Evolutionary conservation across 2,888 invertebrate genomes (phyloP).

Genomic region (Bimastos eiseni): DNA sequence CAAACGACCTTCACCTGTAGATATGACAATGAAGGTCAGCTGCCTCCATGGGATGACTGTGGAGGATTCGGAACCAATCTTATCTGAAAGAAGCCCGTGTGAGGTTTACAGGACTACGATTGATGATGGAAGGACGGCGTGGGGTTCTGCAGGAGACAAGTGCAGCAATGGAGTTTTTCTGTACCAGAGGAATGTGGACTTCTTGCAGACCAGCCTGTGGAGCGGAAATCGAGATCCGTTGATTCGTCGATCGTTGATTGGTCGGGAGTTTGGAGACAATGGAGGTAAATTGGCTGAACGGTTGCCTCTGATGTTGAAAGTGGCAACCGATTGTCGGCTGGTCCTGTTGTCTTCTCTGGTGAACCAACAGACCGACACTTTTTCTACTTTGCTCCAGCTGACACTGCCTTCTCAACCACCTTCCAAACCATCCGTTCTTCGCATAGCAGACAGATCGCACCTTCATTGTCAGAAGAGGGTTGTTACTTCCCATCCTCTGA

Average conservation of each 20-base stretch:
- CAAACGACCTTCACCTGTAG: not conserved
- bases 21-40: not conserved
- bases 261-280: not conserved
- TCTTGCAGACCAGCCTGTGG: not conserved
- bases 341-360: not conserved
- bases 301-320: not conserved
- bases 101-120: not conserved
- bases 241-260: not conserved
- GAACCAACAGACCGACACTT: not conserved
- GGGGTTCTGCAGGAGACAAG: not conserved
- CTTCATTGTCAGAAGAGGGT: no score
- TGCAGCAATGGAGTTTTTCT: not conserved
- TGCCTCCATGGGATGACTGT: not conserved
- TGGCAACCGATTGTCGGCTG: not conserved
- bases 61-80: not conserved
- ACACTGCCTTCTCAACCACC: not conserved
- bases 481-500: not conserved
- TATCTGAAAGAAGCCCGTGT: not conserved
- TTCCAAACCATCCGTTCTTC: not conserved
- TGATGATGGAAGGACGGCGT: not conserved
- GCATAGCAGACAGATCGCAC: not conserved
- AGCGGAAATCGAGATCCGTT: not conserved
- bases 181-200: not conserved
- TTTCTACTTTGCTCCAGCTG: not conserved
- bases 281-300: not conserved